These are phyloP conservation scores for Psix sp. DNA, from an alignment of 1,140 invertebrate genomes.

Conservation along the genomic window DNA sequence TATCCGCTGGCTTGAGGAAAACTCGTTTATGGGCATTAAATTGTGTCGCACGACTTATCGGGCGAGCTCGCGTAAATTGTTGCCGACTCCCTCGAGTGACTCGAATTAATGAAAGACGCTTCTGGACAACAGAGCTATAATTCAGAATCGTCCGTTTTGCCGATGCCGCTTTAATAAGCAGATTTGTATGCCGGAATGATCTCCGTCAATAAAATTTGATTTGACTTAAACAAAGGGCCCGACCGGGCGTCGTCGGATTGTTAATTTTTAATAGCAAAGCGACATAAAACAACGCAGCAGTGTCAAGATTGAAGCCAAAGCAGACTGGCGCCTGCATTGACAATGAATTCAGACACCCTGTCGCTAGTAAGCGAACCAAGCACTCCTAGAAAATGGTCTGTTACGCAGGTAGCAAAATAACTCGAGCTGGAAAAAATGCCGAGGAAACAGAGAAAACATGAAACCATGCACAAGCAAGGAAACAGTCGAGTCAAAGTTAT, in stretches of 20 bases:
- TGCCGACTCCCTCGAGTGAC: neutral
- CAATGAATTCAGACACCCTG: slow-evolving; percentile 64
- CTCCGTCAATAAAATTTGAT: slow-evolving; percentile 44
- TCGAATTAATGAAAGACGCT: slow-evolving; percentile 4
- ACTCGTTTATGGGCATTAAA: too few relatives aligned
- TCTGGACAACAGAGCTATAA: slow-evolving; percentile 16
- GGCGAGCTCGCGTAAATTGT: too few relatives aligned
- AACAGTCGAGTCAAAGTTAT: slow-evolving; percentile 57
- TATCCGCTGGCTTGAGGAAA: too few relatives aligned
- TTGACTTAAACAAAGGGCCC: slow-evolving; percentile 38
- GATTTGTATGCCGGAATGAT: slow-evolving; percentile 35
- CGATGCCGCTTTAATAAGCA: slow-evolving; percentile 12
- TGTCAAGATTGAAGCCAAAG: too few relatives aligned
- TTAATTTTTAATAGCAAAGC: slow-evolving; percentile 34
- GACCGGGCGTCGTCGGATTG: slow-evolving; percentile 1
- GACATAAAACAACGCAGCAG: slow-evolving; percentile 19
- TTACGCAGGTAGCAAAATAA: slow-evolving; percentile 62
- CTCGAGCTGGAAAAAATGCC: slow-evolving; percentile 22
- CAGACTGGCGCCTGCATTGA: slow-evolving; percentile 65
- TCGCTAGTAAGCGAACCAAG: slow-evolving; percentile 42
- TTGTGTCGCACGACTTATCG: too few relatives aligned
- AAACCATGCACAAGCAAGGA: slow-evolving; percentile 9
- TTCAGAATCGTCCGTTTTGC: slow-evolving; percentile 4
- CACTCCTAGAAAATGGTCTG: slow-evolving; percentile 52
- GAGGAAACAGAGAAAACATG: slow-evolving; percentile 14